Evolutionary conservation across 2,797 vertebrate species (phyloP).

Genomic region (Erpetoichthys calabaricus): DNA sequence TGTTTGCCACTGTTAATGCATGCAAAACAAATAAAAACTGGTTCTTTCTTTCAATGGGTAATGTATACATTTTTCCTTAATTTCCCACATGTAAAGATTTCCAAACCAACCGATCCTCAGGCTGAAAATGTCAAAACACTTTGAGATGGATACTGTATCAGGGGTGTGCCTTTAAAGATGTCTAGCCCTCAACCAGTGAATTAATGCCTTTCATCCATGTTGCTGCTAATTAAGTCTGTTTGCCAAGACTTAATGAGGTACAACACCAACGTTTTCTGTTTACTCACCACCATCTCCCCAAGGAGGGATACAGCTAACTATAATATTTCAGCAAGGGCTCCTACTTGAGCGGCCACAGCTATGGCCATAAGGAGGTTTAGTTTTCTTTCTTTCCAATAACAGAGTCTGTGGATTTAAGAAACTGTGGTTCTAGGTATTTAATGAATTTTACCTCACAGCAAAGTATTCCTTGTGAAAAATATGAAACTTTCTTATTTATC

Average conservation of each 20-base stretch:
- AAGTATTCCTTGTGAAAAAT: too few species aligned
- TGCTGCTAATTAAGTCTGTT: conserved; percentile 14
- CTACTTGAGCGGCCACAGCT: not conserved
- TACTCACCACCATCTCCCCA: conserved; percentile 6
- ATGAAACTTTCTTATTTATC: conserved; percentile 16
- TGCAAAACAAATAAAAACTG: too few species aligned
- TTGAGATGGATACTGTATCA: conserved; percentile 17
- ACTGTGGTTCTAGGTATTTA: not conserved
- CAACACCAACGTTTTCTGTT: conserved; percentile 11
- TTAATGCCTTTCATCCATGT: conserved; percentile 15
- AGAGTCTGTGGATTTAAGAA: not conserved
- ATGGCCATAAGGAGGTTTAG: not conserved
- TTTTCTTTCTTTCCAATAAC: not conserved
- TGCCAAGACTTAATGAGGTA: conserved; percentile 10
- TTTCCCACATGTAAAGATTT: too few species aligned
- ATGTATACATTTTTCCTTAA: too few species aligned
- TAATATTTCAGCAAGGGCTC: not conserved
- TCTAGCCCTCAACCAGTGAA: conserved; percentile 3
- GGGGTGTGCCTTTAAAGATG: conserved; percentile 1
- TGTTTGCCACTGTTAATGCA: too few species aligned
- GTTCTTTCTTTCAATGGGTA: too few species aligned
- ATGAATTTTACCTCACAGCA: not conserved
- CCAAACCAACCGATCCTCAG: too few species aligned
- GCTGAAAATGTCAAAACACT: conserved; percentile 26
- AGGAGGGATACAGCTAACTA: not conserved